Conservation (phyloP, 2,113 vertebrate genomes). For the Ginglymostoma cirratum region DNA sequence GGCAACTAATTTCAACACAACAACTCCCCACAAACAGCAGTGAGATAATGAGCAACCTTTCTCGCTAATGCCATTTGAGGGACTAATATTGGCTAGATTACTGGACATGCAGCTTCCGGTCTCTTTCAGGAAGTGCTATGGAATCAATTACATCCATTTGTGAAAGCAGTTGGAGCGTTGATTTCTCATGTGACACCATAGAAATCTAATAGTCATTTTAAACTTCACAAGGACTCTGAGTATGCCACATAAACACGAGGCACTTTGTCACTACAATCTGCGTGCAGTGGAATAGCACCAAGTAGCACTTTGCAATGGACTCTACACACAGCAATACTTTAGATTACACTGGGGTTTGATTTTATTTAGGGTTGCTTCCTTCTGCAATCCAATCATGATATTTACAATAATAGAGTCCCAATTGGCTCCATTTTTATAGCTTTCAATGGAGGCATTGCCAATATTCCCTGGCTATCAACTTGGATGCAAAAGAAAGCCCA, state of each 20-base stretch:
- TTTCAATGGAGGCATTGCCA: background rate
- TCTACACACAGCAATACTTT: background rate
- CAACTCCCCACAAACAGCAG: background rate
- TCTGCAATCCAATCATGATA: background rate
- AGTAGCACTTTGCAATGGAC: background rate
- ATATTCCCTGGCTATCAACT: too few species aligned
- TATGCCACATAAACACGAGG: background rate
- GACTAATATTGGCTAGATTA: background rate
- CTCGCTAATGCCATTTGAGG: background rate
- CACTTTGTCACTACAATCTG: background rate
- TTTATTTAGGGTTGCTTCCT: background rate
- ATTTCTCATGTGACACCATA: background rate
- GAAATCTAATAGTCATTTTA: background rate
- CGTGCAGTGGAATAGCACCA: background rate
- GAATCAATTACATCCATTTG: background rate
- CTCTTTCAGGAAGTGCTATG: background rate
- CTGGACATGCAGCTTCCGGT: background rate
- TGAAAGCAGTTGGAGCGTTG: background rate
- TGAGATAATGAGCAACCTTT: background rate
- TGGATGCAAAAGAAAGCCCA: background rate
- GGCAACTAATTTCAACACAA: background rate
- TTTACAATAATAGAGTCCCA: background rate
- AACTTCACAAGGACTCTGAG: background rate
- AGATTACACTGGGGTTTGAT: background rate
- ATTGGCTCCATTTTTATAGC: background rate